Evolutionary conservation across 2,888 invertebrate species (phyloP), one percentile per base, ranked within the genome.

Genomic region (Tinea semifulvella): DNA sequence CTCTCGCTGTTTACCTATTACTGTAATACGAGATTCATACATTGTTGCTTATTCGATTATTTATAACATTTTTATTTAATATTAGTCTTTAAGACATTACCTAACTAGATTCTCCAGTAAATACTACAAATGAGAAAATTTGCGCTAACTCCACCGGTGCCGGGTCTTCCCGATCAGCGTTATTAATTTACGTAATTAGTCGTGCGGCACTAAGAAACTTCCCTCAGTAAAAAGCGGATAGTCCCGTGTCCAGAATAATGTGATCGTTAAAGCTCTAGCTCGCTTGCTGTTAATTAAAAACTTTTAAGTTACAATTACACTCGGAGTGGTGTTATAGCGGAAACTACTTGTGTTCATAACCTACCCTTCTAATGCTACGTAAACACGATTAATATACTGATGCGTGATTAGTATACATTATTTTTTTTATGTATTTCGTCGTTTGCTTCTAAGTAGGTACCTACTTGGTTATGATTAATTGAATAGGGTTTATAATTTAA

Each of bases 171-270:
- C 61, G 63, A 71, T 69, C 66, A 19, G 14, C 11, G 19, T 46
- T 46, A 46, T 46, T 46, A 46, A 46, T 46, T 46, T 35, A 25
- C 57, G 63, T 68, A 68, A 74, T 75, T 72, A 74, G 65, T 73
- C 64, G 61, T 61, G 58, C 65, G 58, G 57, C 62, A 60, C 59
- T 58, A 57, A 61, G 64, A 72, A 63, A 73, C 72, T 75, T 69
- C 71, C 69, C 66, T 58, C 52, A 65, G 70, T 57, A 55, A 55
- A 28, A 28, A 25, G 58, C 58, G 53, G 61, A 65, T 67, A 65
- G n/a, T n/a, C n/a, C n/a, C n/a, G 70, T 65, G 62, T 63, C 63
- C 65, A 68, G 71, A 75, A 74, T 76, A 76, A 74, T 73, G 69
- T 58, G 65, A 61, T 72, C 70, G 69, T 74, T 74, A 72, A 71